Evolutionary conservation across 2,797 vertebrate genomes (phyloP), one percentile per base, ranked within the genome.

Genomic region (Enteromius mattozi): DNA sequence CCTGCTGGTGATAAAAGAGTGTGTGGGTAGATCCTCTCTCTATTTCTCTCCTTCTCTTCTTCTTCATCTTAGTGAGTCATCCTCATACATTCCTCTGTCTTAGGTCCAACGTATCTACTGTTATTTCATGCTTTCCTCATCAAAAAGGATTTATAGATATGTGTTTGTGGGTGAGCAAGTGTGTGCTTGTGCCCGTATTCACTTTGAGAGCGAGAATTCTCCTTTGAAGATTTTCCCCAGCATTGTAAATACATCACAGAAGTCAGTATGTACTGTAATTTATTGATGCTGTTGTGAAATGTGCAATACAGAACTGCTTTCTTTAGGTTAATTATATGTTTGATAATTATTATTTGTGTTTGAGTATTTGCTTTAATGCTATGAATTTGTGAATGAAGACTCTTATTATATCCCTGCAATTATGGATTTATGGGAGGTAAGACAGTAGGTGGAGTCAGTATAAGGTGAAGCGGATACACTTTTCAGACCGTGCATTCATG

Each of bases 51-150:
- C 6, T 70, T 24, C 66, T 16, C 37, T 77, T 42, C 63, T 3
- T 81, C 54, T 79, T 82, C 59, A 69, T 82, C 51, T 47, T 35
- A 19, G 30, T 69, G 82, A 78, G 47, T 83, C 74, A 78, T 70
- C 74, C 9, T 83, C 27, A 63, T 56, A 40, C 17, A 42, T 77
- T 42, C 63, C 54, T 83, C 72, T 77, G 61, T 76, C 69, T 83
- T 69, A 37, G 33, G 17, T 70, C 74, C 82, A 69, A 68, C 6
- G 4, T 59, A 56, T 77, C 17, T 9, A 8, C 47, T 59, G 37
- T n/a, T n/a, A 70, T 79, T 72, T 86, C 68, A 66, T 42, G 65
- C 80, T 78, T 66, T 85, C 56, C 42, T 66, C n/a, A 51, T 80
- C 70, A 74, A 80, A 85, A 80, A 2, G 61, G 19, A 85, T 85